These are phyloP conservation scores for Dipus sagitta DNA, from an alignment of 2,797 vertebrate genomes.

Conservation along the genomic window DNA sequence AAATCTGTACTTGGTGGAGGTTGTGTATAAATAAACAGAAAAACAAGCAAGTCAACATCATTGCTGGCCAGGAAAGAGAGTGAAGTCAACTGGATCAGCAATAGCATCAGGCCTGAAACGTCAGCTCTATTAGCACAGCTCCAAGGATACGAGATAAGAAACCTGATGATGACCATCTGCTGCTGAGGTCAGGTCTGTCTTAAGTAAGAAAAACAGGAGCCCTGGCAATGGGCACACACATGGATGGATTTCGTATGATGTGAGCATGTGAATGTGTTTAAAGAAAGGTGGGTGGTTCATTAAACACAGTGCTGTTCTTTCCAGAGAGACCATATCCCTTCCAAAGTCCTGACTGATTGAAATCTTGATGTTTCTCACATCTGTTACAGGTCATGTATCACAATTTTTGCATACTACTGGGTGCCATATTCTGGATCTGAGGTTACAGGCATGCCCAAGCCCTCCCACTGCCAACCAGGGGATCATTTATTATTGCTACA, in stretches of 20 bases:
- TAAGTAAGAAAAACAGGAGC: not conserved
- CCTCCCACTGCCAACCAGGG: not conserved
- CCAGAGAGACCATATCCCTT: slow-evolving; percentile 44
- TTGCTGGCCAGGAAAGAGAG: not conserved
- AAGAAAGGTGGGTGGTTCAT: slow-evolving; percentile 2
- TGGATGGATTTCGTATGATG: not conserved
- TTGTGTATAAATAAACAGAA: slow-evolving; percentile 27
- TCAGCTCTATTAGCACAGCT: not conserved
- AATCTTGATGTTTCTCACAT: slow-evolving; percentile 54
- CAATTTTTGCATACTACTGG: not conserved
- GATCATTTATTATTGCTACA: not conserved
- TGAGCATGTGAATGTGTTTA: not conserved
- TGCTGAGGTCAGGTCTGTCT: not conserved
- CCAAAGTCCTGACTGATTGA: slow-evolving; percentile 63
- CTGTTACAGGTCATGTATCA: not conserved
- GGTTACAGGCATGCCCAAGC: not conserved
- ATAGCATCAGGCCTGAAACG: not conserved
- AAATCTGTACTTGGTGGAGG: not conserved
- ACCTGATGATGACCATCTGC: slow-evolving; percentile 13
- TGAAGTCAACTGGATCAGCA: not conserved
- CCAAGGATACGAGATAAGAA: slow-evolving; percentile 14
- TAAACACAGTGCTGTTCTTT: slow-evolving; percentile 47
- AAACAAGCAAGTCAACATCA: not conserved
- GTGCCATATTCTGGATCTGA: slow-evolving; percentile 8
- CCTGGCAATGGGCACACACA: not conserved